Base-by-base conservation (phyloP, 2,888 invertebrate genomes). In the Mantis religiosa region DNA sequence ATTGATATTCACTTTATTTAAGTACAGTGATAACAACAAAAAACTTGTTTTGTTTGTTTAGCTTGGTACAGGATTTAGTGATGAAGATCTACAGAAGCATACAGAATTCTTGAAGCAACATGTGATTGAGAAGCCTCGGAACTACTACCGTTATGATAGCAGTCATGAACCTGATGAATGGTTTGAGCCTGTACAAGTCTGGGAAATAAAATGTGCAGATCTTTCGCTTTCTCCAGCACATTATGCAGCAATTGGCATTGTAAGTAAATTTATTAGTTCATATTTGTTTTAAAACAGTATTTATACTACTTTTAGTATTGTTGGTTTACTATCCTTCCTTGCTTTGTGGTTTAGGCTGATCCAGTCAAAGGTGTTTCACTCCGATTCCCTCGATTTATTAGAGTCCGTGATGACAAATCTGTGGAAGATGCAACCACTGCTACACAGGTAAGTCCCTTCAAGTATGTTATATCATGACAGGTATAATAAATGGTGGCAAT, bases 141-240 rank as follows among this genome's bases (percentile, higher is more conserved):
- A 96, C 0, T 98, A 98, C 92, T 98, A 97, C 92, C 94, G 96
- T 85, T 98, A 94, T 93, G 98, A 98, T 93, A 91, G 93, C 0
- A 94, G 95, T 12, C 95, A 97, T 91, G 94, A 95, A 91, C 97
- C 98, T 1, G 98, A 99, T 94, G 97, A 96, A 92, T 99, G 99
- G 98, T 96, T 99, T 92, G 96, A 96, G 91, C 95, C 98, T 6
- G 95, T 95, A 27, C 95, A 96, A 93, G 98, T 99, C 89, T 99
- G 98, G 98, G 99, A 99, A 94, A 96, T 99, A 89, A 98, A 99
- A 93, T 98, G 98, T 93, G 99, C 99, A 0, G 99, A 99, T 95
- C 95, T 99, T 89, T 99, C 99, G 9, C 95, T 99, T 86, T 99
- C 99, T 71, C 99, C 99, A 27, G 96, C 97, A 87, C 98, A 99